Base-by-base conservation (phyloP, 1,140 invertebrate species). In the Ptiloglossa arizonensis region DNA sequence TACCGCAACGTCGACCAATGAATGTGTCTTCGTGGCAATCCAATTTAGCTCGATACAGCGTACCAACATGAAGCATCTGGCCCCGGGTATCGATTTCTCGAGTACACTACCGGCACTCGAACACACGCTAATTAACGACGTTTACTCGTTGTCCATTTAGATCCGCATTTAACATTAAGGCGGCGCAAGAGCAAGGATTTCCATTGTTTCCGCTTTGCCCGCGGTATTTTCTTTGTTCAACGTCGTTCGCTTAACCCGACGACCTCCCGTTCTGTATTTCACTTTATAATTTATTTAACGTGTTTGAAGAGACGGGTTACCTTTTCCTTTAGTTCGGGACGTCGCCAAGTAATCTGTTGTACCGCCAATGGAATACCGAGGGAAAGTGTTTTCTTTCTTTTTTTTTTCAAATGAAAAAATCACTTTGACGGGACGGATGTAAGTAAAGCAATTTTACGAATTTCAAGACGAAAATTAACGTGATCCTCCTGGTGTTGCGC, bases 41-140 rank as follows among this genome's bases (percentile, higher is more conserved):
- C 79, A 83, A 83, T 68, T 66, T 72, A 72, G 77, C 79, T 52
- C n/a, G 64, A 75, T 82, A 75, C 59, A 57, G 32, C 22, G 19
- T n/a, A 48, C 17, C n/a, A 9, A 15, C 29, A 60, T 5, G 50
- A 76, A 35, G 60, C 60, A 77, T 63, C 79, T 60, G 54, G 32
- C 9, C 52, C 56, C 24, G 27, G 19, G n/a, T 82, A 83, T 83
- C 80, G 79, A 83, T 78, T 68, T 50, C 48, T 46, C 29, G 50
- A 56, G 57, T 63, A 63, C 72, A 24, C 50, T 70, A 27, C 11
- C 17, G 71, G 41, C 38, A 50, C 46, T 67, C 50, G 57, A 48
- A 72, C 68, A 50, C 64, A 17, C 44, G 74, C 50, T 82, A 83
- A 83, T 83, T 83, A 83, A 82, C 56, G 35, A 63, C 52, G 70